These are phyloP conservation scores for Ceuthmochares aereus DNA, from an alignment of 2,113 vertebrate species.

Conservation along the genomic window DNA sequence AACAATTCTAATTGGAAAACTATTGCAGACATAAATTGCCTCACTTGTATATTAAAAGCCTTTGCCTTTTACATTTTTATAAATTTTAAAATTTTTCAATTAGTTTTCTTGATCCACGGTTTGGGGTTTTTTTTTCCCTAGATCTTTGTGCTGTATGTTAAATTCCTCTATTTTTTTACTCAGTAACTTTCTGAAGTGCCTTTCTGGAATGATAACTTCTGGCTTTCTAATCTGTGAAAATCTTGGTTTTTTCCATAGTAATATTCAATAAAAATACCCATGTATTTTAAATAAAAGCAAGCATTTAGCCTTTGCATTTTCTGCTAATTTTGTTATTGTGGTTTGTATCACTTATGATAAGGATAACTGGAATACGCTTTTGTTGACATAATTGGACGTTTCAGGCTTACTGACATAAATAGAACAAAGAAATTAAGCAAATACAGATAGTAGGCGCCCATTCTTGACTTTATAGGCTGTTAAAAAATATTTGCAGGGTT, in stretches of 20 bases:
- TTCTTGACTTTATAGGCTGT: neutral
- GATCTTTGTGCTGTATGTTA: neutral
- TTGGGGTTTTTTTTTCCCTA: neutral
- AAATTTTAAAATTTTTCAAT: neutral
- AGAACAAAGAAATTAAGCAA: neutral
- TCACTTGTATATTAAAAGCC: neutral
- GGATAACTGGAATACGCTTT: neutral
- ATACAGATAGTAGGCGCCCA: neutral
- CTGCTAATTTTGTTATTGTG: neutral
- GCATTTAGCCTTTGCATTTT: neutral
- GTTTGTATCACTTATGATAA: neutral
- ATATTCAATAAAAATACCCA: neutral
- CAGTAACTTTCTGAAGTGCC: neutral
- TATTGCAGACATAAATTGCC: neutral
- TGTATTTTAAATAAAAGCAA: neutral
- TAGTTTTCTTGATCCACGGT: neutral
- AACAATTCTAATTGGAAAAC: neutral
- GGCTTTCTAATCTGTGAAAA: neutral
- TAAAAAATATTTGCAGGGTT: neutral
- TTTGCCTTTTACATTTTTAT: neutral
- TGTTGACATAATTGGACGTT: neutral
- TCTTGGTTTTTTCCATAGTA: neutral
- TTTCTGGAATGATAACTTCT: neutral
- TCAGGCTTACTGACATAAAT: neutral
- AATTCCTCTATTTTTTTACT: neutral